phyloP scores from a whole-genome alignment of 53 echinoderm and acorn worm species.

The Paracentrotus lividus region DNA sequence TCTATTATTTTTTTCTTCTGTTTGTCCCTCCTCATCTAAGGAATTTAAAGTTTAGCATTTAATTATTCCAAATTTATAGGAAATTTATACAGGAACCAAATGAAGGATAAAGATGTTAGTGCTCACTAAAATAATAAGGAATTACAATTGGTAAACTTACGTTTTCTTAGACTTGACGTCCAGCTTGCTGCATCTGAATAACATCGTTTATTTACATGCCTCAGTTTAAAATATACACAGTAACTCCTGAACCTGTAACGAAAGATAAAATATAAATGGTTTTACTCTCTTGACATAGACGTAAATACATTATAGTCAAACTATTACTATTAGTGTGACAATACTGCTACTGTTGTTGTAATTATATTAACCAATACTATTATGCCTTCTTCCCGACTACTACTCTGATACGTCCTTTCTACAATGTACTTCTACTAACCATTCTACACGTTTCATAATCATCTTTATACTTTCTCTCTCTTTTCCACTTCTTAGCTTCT shows the following conservation, averaged over 20 bases:
- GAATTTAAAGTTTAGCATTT: too few species aligned
- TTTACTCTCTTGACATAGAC: not conserved
- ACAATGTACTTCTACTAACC: not conserved
- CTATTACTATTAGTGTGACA: too few species aligned
- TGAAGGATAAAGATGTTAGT: too few species aligned
- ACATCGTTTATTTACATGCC: constrained; percentile 62
- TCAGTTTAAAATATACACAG: constrained; percentile 92
- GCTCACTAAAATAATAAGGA: too few species aligned
- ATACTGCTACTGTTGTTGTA: not conserved
- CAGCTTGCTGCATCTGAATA: constrained; percentile 38
- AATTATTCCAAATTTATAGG: too few species aligned
- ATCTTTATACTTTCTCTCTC: not conserved
- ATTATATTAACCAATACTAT: not conserved
- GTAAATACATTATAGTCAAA: not conserved
- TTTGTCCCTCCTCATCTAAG: too few species aligned
- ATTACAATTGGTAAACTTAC: constrained; percentile 11
- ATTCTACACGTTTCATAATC: not conserved
- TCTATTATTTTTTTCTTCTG: too few species aligned
- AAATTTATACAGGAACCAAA: too few species aligned
- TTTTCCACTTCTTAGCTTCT: not conserved
- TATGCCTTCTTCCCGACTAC: not conserved
- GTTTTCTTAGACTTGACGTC: constrained; percentile 50
- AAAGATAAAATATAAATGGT: not conserved
- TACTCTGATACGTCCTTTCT: not conserved
- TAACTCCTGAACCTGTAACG: constrained; percentile 78